phyloP scores from a whole-genome alignment of 2,797 vertebrate species.

The Anguilla anguilla region DNA sequence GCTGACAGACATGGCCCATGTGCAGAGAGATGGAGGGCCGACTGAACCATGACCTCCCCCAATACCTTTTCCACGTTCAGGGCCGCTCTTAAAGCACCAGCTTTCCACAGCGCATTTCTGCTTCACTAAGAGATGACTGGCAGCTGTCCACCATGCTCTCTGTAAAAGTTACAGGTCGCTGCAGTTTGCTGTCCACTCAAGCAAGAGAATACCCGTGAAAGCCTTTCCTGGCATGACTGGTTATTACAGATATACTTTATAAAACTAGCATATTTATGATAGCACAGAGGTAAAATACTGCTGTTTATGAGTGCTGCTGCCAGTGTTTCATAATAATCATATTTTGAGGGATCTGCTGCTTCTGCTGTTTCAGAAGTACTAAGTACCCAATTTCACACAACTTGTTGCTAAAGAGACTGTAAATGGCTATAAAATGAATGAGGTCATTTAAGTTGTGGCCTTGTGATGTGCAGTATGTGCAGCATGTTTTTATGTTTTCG shows the following conservation, averaged over 20 bases:
- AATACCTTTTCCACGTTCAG: not conserved
- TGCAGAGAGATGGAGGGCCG: not conserved
- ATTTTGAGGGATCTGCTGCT: not conserved
- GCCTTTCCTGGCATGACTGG: not conserved
- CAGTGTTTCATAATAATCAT: not conserved
- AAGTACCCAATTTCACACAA: not conserved
- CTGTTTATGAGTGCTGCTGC: not conserved
- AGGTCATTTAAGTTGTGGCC: not conserved
- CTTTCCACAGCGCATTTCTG: not conserved
- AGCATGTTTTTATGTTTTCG: not conserved
- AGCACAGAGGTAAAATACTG: not conserved
- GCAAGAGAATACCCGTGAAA: not conserved
- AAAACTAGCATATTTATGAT: not conserved
- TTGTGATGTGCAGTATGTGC: not conserved
- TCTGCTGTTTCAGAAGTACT: not conserved
- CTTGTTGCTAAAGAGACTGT: not conserved
- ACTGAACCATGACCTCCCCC: not conserved
- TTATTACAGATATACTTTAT: not conserved
- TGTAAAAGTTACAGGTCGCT: not conserved
- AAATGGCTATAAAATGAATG: not conserved
- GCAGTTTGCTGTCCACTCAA: not conserved
- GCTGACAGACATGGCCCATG: not conserved
- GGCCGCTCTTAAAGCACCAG: not conserved
- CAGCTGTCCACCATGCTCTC: not conserved
- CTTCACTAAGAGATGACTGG: conserved; percentile 2